phyloP scores from a whole-genome alignment of 1,140 invertebrate species.

The Ceratina australensis region DNA sequence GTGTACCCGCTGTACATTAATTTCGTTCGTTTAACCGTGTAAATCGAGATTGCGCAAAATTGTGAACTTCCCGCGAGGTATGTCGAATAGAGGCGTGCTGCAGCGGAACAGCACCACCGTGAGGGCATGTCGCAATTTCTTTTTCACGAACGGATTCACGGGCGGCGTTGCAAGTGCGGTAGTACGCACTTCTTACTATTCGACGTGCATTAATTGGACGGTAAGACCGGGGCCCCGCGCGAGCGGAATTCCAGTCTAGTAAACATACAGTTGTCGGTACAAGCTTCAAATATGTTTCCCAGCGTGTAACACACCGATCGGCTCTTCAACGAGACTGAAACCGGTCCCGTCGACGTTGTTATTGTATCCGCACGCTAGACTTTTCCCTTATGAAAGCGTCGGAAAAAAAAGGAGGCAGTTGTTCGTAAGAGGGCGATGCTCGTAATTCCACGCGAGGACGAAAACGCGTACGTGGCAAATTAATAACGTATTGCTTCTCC shows the following conservation, averaged over 20 bases:
- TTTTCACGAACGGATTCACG: slow-evolving; percentile 2
- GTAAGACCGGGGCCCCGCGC: slow-evolving; percentile 48
- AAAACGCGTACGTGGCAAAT: not conserved
- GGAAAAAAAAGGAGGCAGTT: too few relatives aligned
- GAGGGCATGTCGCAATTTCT: not conserved
- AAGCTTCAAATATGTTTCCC: slow-evolving; percentile 55
- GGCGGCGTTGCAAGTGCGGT: slow-evolving; percentile 30
- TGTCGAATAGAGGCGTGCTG: too few relatives aligned
- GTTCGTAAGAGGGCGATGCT: not conserved
- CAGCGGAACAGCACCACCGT: too few relatives aligned
- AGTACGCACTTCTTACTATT: slow-evolving; percentile 47
- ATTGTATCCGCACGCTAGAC: not conserved
- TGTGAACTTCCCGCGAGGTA: not conserved
- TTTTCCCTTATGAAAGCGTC: not conserved
- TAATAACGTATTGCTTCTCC: not conserved
- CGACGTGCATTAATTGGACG: slow-evolving; percentile 63
- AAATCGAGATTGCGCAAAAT: not conserved
- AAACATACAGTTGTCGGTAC: slow-evolving; percentile 62
- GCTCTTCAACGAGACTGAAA: slow-evolving; percentile 12
- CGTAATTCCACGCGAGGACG: not conserved
- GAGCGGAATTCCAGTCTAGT: slow-evolving; percentile 72
- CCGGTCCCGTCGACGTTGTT: not conserved
- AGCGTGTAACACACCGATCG: slow-evolving; percentile 36
- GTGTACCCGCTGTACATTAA: not conserved
- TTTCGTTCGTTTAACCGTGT: not conserved